Evolutionary conservation across 2,797 vertebrate genomes (phyloP), one percentile per base, ranked within the genome.

Genomic region (Xenops minutus): DNA sequence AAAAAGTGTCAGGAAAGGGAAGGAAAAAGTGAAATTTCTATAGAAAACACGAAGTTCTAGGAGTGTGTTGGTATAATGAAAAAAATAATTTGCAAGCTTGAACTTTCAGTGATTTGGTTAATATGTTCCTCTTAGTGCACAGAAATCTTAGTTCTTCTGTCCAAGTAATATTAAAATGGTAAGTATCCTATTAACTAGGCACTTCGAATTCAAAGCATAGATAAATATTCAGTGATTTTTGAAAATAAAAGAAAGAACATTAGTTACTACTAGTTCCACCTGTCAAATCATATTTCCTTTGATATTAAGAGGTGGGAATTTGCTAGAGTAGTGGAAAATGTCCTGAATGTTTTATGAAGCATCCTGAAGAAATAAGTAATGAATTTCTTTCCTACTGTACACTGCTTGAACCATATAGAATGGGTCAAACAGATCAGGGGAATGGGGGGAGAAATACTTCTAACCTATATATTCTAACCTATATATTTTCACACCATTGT

Each of bases 181-280:
- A 66, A 68, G 24, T 73, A 63, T 76, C 26, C 19, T 59, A 61
- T 76, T 79, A 92, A 74, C 87, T 87, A 30, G 32, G 7, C 26
- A 85, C 30, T 76, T 79, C 27, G 26, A 89, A 79, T 85, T 91
- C 78, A 85, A 89, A 79, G 16, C n/a, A 73, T 61, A 88, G 34
- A 39, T 51, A 85, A 79, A 82, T 87, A 72, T 32, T 26, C n/a
- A 43, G 9, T 44, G 39, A 68, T 39, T 89, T 80, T 73, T 90
- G 55, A 88, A 84, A 92, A 83, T 3, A 3, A 63, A 73, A 72
- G n/a, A 34, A 85, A 54, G 16, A 79, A 34, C 36, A 78, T 62
- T 72, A 77, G 16, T 36, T 46, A 29, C 49, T 94, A 44, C 10
- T 61, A 81, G 37, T 49, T 93, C 27, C 32, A 72, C 30, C 51